Conservation (phyloP, 2,888 invertebrate genomes). For the Leptopilina drosophilae region DNA sequence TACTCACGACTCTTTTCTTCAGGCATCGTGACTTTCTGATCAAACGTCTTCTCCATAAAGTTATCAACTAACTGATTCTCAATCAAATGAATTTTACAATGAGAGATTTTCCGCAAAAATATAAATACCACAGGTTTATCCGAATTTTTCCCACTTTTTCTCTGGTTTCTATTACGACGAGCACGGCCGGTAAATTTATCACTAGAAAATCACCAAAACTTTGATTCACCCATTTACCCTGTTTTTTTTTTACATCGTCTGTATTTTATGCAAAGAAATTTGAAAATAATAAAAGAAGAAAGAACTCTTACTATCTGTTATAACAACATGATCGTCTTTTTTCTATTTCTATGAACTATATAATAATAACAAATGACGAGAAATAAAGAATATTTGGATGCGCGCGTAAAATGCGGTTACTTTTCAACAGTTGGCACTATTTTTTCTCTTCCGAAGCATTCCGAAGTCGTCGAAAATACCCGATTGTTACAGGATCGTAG, state of each 20-base stretch:
- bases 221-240: not conserved
- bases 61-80: not conserved
- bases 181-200: conserved; percentile 50
- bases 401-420: not conserved
- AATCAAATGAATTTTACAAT: conserved; percentile 32
- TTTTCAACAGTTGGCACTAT: not conserved
- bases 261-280: not conserved
- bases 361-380: conserved; percentile 10
- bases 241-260: not conserved
- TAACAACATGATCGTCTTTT: not conserved
- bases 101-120: conserved; percentile 53
- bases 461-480: not conserved
- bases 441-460: not conserved
- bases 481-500: conserved; percentile 11
- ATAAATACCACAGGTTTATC: conserved; percentile 49
- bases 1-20: conserved; percentile 31
- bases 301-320: not conserved
- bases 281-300: not conserved
- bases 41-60: conserved; percentile 21
- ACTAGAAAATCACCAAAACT: conserved; percentile 45
- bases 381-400: not conserved
- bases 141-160: conserved; percentile 40
- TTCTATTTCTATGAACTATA: not conserved
- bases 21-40: not conserved
- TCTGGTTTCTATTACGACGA: conserved; percentile 48